Base-by-base conservation (phyloP, 2,797 vertebrate genomes). In the Helarctos malayanus region DNA sequence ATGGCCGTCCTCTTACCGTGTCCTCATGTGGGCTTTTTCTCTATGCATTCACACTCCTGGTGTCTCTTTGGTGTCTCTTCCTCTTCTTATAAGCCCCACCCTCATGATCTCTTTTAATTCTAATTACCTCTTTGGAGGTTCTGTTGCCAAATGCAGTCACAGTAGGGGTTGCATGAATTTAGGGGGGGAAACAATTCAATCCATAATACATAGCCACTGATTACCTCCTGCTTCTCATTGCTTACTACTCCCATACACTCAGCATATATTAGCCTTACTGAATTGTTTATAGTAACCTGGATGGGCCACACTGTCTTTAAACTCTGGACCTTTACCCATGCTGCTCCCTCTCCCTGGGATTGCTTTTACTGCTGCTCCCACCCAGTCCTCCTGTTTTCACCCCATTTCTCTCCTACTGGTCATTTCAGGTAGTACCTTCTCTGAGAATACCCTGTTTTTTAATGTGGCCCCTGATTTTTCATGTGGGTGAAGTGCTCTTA, bases 111-210 rank as follows among this genome's bases (percentile, higher is more conserved):
- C 15, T 52, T 79, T 81, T 76, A 82, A 95, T 25, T 71, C 49
- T 80, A 63, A 75, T 83, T 79, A 83, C 21, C 18, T 87, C 25
- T 73, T 81, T 90, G 59, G 80, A 96, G 89, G 5, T 9, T 23
- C 15, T 75, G 0, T 90, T n/a, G 16, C 41, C 78, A 94, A 95
- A 95, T 69, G 83, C 3, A 95, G 68, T 80, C 89, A 87, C 69
- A 56, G 25, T 88, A 41, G n/a, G 25, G 8, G 25, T 73, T 41
- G 68, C 75, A 76, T 52, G 57, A 82, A 81, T 73, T 59, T 82
- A 25, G 29, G 25, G n/a, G 19, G 19, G 35, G 38, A 65, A 27
- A 69, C 18, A 41, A 21, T 78, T 82, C 83, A 69, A 3, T 82
- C 29, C 29, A 38, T 76, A 79, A 81, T 27, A 56, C 69, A 59